phyloP scores from a whole-genome alignment of 2,888 invertebrate species.

The Frankliniella intonsa region DNA sequence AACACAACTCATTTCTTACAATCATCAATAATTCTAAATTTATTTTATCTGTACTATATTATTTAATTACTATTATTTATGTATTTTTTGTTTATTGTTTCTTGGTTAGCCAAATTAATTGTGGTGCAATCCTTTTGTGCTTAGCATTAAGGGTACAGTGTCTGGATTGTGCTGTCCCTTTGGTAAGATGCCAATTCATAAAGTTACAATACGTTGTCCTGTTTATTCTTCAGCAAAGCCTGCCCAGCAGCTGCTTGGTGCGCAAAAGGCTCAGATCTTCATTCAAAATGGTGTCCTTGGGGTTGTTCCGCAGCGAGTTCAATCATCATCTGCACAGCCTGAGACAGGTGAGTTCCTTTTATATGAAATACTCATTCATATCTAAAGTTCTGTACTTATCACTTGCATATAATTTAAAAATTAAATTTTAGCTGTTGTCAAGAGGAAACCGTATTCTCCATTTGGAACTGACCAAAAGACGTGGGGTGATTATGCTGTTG shows the following conservation, averaged over 20 bases:
- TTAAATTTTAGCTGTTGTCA: neutral
- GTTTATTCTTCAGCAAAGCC: neutral
- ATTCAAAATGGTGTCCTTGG: neutral
- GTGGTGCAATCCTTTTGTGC: too few relatives aligned
- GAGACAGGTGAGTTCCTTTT: neutral
- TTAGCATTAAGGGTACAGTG: too few relatives aligned
- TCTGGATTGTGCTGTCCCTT: too few relatives aligned
- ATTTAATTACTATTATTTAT: too few relatives aligned
- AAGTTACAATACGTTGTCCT: too few relatives aligned
- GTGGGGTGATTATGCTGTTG: slow-evolving; percentile 80
- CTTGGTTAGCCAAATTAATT: too few relatives aligned
- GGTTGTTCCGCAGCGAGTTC: neutral
- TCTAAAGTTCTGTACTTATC: neutral
- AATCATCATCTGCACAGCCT: neutral
- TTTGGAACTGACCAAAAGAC: slow-evolving; percentile 64
- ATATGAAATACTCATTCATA: neutral
- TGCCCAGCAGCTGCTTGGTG: neutral
- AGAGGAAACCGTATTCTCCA: slow-evolving; percentile 62
- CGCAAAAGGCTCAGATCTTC: neutral
- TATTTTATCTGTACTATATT: too few relatives aligned
- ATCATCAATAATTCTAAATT: too few relatives aligned
- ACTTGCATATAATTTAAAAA: neutral
- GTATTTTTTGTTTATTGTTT: too few relatives aligned
- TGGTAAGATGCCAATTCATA: too few relatives aligned
- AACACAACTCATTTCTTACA: neutral